Evolutionary conservation across 2,888 invertebrate species (phyloP).

Genomic region (Acanthoscelides obtectus): DNA sequence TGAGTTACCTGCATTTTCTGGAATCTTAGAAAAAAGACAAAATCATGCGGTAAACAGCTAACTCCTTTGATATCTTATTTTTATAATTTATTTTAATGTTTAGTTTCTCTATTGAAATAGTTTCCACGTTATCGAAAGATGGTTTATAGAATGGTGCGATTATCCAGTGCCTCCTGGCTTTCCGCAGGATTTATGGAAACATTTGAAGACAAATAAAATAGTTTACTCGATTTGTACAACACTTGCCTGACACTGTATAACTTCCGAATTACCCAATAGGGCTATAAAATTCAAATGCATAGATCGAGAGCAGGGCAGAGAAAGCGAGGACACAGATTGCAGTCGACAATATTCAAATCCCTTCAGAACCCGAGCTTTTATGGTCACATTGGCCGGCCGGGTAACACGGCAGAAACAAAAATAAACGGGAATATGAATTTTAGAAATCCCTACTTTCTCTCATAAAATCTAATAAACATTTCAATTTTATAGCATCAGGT

Average conservation of each 20-base stretch:
- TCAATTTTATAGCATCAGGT: slow-evolving; percentile 21
- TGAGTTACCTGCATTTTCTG: too few relatives aligned
- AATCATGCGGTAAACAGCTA: too few relatives aligned
- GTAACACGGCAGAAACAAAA: slow-evolving; percentile 8
- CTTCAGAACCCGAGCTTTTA: neutral
- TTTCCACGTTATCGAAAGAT: too few relatives aligned
- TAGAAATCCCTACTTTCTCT: slow-evolving; percentile 16
- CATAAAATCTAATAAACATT: slow-evolving; percentile 21
- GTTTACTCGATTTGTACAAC: too few relatives aligned
- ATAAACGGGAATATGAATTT: slow-evolving; percentile 16
- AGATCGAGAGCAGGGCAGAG: neutral
- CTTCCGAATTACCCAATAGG: neutral
- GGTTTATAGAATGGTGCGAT: too few relatives aligned
- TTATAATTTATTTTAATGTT: too few relatives aligned
- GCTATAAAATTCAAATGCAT: neutral
- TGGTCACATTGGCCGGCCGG: neutral
- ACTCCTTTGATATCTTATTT: too few relatives aligned
- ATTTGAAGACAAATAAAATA: too few relatives aligned
- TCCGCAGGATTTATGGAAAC: too few relatives aligned
- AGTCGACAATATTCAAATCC: neutral
- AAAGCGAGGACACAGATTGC: neutral
- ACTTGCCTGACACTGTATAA: neutral
- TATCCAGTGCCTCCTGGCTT: too few relatives aligned
- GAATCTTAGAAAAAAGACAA: too few relatives aligned
- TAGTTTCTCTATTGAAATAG: too few relatives aligned